These are phyloP conservation scores for Megaceryle maxima DNA, from an alignment of 2,113 vertebrate genomes.

Conservation along the genomic window DNA sequence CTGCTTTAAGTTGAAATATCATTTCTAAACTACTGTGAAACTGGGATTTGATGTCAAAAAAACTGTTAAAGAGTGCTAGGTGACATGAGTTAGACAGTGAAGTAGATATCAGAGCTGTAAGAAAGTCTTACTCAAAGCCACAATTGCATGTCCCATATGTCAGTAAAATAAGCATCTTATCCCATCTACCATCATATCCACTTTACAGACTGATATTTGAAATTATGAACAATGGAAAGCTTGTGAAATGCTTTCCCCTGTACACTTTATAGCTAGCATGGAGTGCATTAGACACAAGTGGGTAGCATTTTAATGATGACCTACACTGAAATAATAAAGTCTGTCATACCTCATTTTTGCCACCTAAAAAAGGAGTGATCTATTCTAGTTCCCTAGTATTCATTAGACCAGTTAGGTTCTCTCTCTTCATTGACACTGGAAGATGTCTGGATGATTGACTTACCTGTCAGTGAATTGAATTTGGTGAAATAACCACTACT, in stretches of 20 bases:
- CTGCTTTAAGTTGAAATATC: not conserved
- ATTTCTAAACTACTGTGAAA: not conserved
- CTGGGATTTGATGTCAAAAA: not conserved
- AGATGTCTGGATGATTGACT: not conserved
- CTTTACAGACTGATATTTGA: constrained; percentile 33
- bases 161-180: constrained; percentile 36
- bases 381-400: not conserved
- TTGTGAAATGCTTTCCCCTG: not conserved
- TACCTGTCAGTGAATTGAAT: not conserved
- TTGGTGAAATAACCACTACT: not conserved
- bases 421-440: not conserved
- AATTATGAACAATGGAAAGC: constrained; percentile 6
- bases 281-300: not conserved
- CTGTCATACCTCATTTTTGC: not conserved
- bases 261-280: not conserved
- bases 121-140: constrained; percentile 28
- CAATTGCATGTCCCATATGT: not conserved
- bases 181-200: not conserved
- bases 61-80: not conserved
- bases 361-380: not conserved
- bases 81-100: not conserved
- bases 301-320: not conserved
- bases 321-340: not conserved
- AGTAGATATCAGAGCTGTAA: constrained; percentile 1
- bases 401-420: not conserved